Evolutionary conservation across 2,113 vertebrate species (phyloP), one percentile per base, ranked within the genome.

Genomic region (Ameiurus melas): DNA sequence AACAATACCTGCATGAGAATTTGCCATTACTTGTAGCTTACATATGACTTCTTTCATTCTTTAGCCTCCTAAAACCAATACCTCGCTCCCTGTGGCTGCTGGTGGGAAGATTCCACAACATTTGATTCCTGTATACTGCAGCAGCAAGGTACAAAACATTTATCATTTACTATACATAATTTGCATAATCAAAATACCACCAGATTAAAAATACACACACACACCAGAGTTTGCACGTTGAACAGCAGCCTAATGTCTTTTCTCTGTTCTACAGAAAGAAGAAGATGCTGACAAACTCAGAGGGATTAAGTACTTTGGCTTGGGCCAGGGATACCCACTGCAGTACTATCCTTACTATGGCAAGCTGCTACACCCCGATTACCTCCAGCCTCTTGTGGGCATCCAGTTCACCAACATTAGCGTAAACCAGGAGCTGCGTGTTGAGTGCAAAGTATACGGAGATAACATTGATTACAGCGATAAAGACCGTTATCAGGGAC

Each of bases 311-410:
- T 99, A 98, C 91, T 97, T 92, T 0, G 97, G 98, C 60, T 3
- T 99, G 78, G 93, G 71, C 0, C 10, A 90, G 0, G 98, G 97
- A 58, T 99, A 98, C 13, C 97, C 96, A 1, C 96, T 99, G 80
- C 97, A 98, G 93, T 99, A 99, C 92, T 99, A 99, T 88, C 98
- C 98, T 0, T 99, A 99, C 94, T 99, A 99, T 0, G 98, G 98
- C 87, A 98, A 96, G 88, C 94, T 94, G 66, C 94, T 99, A 91
- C 98, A 99, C 81, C 95, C 96, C 0, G 53, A 94, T n/a, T 99
- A 99, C 94, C 96, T 97, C 89, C 98, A 99, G 95, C 98, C 98
- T 0, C 96, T 99, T 92, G 93, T 99, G 94, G 98, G 97, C 0
- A 95, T 99, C 62, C 96, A 99, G 94, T 99, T 99, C 87, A 93